Evolutionary conservation across 2,797 vertebrate species (phyloP).

Genomic region (Propithecus deckenii): DNA sequence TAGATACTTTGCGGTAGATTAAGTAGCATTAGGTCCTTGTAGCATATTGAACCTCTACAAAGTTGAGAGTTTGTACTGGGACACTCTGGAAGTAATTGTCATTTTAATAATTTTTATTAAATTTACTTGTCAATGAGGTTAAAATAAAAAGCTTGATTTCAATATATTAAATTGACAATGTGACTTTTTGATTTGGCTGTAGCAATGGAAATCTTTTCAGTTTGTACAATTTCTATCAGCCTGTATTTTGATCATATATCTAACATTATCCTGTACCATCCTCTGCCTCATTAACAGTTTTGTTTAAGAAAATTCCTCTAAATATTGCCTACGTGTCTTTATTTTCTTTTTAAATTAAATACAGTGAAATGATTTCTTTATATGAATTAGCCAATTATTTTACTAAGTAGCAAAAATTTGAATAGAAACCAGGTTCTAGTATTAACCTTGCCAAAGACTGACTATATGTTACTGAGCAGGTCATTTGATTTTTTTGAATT

Average conservation of each 20-base stretch:
- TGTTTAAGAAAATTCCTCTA: not conserved
- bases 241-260: not conserved
- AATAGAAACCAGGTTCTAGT: not conserved
- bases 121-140: not conserved
- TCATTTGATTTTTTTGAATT: not conserved
- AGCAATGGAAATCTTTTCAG: not conserved
- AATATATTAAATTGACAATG: not conserved
- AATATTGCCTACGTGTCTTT: not conserved
- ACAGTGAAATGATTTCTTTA: not conserved
- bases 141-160: not conserved
- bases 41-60: not conserved
- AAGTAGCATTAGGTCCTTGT: not conserved
- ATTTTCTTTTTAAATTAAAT: not conserved
- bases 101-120: slow-evolving; percentile 31
- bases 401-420: not conserved
- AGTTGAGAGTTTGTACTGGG: not conserved
- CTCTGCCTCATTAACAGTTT: not conserved
- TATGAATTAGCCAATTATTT: not conserved
- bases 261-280: not conserved
- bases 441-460: not conserved
- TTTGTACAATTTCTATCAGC: not conserved
- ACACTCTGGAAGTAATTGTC: not conserved
- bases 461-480: not conserved
- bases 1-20: not conserved
- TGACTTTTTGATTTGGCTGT: not conserved